Conservation (phyloP, 1,140 invertebrate species). For the Zophobas morio region DNA sequence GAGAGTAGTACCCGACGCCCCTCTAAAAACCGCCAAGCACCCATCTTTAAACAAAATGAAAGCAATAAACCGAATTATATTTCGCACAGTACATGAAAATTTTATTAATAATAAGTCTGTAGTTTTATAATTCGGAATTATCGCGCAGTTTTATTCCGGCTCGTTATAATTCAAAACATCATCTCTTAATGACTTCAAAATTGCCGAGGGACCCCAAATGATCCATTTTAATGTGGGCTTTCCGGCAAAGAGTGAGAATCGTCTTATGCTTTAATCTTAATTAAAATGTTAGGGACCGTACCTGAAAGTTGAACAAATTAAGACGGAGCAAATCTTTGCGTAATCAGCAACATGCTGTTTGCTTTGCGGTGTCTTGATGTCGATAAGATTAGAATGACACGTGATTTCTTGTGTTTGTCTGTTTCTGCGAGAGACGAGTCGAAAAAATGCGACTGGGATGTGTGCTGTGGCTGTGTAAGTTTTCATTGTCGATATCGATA, state of each 20-base stretch:
- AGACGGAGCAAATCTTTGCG: neutral
- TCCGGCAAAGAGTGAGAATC: neutral
- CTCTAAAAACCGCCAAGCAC: constrained; percentile 29
- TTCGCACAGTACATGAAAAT: constrained; percentile 25
- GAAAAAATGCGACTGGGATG: no score
- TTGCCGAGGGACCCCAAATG: constrained; percentile 9
- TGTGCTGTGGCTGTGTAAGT: no score
- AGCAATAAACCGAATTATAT: constrained; percentile 31
- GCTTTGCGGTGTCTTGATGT: neutral
- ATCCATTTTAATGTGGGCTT: constrained; percentile 2
- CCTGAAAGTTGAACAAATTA: neutral
- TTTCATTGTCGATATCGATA: no score
- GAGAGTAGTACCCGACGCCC: constrained; percentile 20
- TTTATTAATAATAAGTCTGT: constrained; percentile 32
- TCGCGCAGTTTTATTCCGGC: constrained; percentile 8
- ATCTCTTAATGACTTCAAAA: constrained; percentile 13
- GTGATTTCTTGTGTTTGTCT: constrained; percentile 32
- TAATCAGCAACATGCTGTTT: constrained; percentile 5
- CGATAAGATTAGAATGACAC: constrained; percentile 34
- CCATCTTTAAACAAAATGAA: constrained; percentile 26
- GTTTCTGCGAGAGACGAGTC: no score
- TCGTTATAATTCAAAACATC: constrained; percentile 11
- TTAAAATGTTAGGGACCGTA: neutral
- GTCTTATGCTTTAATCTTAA: constrained; percentile 18
- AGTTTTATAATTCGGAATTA: constrained; percentile 22